Percentiles rank a stretch among this genome's conserved stretches.
phyloP scores from a whole-genome alignment of 2,113 vertebrate species.

The Corythornis madagascariensis region DNA sequence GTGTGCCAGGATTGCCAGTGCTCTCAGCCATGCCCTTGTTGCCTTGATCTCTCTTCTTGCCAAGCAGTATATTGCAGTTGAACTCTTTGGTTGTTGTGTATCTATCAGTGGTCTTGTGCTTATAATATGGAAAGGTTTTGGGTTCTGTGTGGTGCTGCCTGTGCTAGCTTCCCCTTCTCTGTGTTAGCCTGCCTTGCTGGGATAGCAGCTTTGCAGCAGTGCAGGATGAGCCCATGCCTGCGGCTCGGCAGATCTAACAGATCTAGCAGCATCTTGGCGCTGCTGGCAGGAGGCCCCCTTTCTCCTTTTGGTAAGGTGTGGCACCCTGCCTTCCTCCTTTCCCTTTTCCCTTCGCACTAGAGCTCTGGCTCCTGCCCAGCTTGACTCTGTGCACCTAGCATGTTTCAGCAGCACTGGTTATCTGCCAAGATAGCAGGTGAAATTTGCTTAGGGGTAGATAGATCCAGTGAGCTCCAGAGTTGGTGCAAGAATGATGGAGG shows the following conservation, averaged over 20 bases:
- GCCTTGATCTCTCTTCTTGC: neutral
- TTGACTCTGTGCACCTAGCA: neutral
- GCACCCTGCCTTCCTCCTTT: neutral
- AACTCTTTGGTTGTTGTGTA: neutral
- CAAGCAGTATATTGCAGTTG: neutral
- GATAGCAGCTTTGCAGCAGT: neutral
- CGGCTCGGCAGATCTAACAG: neutral
- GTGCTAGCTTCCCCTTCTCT: neutral
- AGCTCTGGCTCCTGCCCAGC: neutral
- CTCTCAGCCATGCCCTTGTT: neutral
- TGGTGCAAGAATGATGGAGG: neutral
- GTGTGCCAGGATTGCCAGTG: neutral
- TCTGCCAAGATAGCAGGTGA: neutral
- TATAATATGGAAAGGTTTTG: neutral
- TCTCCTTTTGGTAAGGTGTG: neutral
- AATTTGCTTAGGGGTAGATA: neutral
- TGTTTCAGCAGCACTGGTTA: neutral
- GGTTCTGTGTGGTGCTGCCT: neutral
- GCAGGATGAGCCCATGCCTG: neutral
- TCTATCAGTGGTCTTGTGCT: neutral
- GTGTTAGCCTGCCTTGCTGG: neutral
- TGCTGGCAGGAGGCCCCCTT: neutral
- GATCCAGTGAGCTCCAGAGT: neutral
- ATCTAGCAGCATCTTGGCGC: neutral
- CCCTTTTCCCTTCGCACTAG: neutral